These are phyloP conservation scores for Spheniscus humboldti DNA, from an alignment of 2,797 vertebrate genomes.

Conservation along the genomic window DNA sequence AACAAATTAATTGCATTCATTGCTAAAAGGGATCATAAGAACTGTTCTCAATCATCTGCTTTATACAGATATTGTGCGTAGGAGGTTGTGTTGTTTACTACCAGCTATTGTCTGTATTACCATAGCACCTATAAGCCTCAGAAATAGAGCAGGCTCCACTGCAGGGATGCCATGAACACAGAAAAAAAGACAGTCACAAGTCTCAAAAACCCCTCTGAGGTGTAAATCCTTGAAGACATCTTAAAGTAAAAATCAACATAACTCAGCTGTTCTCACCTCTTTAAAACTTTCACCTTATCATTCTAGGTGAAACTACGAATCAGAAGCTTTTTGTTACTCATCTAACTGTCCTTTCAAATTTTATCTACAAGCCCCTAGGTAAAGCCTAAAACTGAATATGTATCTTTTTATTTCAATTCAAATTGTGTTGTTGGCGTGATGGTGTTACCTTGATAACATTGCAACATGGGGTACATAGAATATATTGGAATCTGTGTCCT, in stretches of 20 bases:
- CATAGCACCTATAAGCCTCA: not conserved
- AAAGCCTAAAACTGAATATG: not conserved
- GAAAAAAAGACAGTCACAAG: not conserved
- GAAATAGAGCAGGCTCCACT: not conserved
- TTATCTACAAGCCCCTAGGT: not conserved
- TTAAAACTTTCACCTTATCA: not conserved
- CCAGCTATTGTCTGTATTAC: not conserved
- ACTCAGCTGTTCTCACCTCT: not conserved
- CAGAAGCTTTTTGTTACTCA: not conserved
- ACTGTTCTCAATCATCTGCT: not conserved
- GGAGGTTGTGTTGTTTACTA: not conserved
- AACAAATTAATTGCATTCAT: slow-evolving; percentile 15
- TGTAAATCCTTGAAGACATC: not conserved
- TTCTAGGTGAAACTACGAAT: not conserved
- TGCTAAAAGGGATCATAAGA: not conserved
- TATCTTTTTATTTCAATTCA: slow-evolving; percentile 51
- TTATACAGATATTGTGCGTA: not conserved
- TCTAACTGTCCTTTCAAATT: not conserved
- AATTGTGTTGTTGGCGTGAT: not conserved
- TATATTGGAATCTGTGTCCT: slow-evolving; percentile 37
- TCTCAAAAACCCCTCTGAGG: not conserved
- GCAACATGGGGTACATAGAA: not conserved
- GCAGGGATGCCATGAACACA: not conserved
- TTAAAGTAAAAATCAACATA: not conserved
- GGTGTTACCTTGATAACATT: slow-evolving; percentile 51